Percentiles rank a stretch among this genome's conserved stretches.
These are phyloP conservation scores for Ceyx melanurus DNA, from an alignment of 2,113 vertebrate genomes.

Conservation along the genomic window DNA sequence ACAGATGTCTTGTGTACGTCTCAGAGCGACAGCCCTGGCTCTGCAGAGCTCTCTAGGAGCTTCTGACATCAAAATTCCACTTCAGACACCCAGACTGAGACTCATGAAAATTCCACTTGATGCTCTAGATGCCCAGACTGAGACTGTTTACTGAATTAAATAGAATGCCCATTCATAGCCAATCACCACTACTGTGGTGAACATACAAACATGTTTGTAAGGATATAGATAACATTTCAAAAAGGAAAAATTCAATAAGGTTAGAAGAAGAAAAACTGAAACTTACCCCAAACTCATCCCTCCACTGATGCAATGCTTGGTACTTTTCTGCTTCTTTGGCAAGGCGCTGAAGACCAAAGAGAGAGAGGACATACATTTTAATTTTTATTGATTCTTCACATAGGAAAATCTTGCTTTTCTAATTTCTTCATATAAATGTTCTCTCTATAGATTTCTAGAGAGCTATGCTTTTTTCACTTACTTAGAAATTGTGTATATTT, in stretches of 20 bases:
- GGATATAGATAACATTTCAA: neutral
- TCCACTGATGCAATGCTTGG: constrained; percentile 91
- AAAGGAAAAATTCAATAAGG: neutral
- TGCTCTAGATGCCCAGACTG: neutral
- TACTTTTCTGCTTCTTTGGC: constrained; percentile 90
- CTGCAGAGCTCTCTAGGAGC: neutral
- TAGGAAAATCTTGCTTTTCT: neutral
- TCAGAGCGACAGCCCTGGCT: neutral
- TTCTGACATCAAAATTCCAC: neutral
- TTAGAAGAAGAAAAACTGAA: neutral
- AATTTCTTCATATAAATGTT: neutral
- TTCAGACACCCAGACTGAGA: neutral
- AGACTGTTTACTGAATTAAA: neutral
- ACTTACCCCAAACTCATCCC: constrained; percentile 90
- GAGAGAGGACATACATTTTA: neutral
- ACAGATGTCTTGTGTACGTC: neutral
- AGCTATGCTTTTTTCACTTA: rapidly evolving
- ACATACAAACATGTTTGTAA: neutral
- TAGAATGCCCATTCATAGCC: neutral
- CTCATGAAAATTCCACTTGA: neutral
- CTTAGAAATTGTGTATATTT: neutral
- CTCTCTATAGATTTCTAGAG: neutral
- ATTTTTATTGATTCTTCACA: neutral
- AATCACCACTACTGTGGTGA: neutral
- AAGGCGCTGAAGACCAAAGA: constrained; percentile 82